Base-by-base conservation (phyloP, 2,888 invertebrate species). In the Acleris cristana region DNA sequence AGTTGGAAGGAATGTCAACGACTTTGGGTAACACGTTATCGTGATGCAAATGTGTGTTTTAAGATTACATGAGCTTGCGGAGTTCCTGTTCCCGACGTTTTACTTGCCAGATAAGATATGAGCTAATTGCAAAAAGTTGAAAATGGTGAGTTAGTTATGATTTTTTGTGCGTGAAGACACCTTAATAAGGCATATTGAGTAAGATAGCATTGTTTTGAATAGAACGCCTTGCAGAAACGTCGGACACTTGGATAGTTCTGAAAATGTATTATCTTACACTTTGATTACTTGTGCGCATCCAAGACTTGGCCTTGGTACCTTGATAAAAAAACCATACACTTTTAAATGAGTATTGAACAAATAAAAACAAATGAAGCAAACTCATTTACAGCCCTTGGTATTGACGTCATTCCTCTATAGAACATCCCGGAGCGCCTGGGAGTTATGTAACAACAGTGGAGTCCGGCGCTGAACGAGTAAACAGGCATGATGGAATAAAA, bases 401-500 rank as follows among this genome's bases (percentile, higher is more conserved):
- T 64, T 58, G 52, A 16, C 55, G 45, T 18, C 26, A 48, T 45
- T 5, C 21, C 34, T 63, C 59, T 56, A 57, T 60, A 53, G 19
- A 55, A 65, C 62, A 53, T 55, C 48, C 48, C 61, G 53, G 59
- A 64, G 40, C 23, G 56, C 40, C 63, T 21, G 30, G 53, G 54
- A 69, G 70, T 70, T 78, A 79, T 70, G 76, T 80, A 82, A 83
- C 78, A 82, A 81, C 16, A 83, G 76, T 76, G 73, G 76, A 76
- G 74, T 75, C 74, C 76, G 56, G 53, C 75, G 72, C 71, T 72
- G 78, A 73, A 71, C 75, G 76, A 71, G 83, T 80, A 87, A 89
- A 87, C 83, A 88, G 74, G 74, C 74, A 77, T 79, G 83, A 85
- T 83, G 79, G 84, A 87, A 85, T 86, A 85, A 88, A 88, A 88